These are phyloP conservation scores for Mus spretus DNA, from an alignment of 2,797 vertebrate species.

Conservation along the genomic window DNA sequence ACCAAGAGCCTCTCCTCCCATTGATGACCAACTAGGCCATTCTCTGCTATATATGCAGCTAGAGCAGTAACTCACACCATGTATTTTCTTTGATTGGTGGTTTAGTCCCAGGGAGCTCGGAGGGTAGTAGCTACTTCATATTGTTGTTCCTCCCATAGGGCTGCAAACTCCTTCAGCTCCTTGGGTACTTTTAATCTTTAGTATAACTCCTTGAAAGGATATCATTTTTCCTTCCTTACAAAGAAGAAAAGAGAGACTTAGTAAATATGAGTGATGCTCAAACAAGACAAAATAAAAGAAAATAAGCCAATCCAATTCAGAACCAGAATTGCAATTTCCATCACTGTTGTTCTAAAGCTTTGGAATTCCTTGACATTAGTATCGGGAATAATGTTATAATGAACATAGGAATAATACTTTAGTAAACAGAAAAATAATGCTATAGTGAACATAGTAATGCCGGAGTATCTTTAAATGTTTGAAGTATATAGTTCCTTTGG, in stretches of 20 bases:
- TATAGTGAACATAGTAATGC: background rate
- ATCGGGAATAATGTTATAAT: background rate
- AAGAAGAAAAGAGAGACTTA: background rate
- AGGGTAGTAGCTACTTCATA: too few species aligned
- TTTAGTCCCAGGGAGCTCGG: too few species aligned
- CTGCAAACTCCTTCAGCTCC: too few species aligned
- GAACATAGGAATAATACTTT: too few species aligned
- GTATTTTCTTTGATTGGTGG: too few species aligned
- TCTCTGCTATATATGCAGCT: too few species aligned
- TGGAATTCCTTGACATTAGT: background rate
- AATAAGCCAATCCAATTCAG: background rate
- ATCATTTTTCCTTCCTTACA: background rate
- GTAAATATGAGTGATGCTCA: background rate
- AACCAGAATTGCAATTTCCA: background rate
- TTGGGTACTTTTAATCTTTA: slow-evolving; percentile 9
- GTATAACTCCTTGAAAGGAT: background rate
- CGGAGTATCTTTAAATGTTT: background rate
- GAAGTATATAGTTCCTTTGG: background rate
- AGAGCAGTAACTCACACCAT: too few species aligned
- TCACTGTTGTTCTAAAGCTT: slow-evolving; percentile 45
- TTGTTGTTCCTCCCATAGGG: too few species aligned
- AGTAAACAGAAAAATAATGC: background rate
- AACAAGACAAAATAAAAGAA: slow-evolving; percentile 7
- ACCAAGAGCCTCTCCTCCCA: too few species aligned
- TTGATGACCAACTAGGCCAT: too few species aligned